These are phyloP conservation scores for Rhynchomys soricoides DNA, from an alignment of 2,113 vertebrate genomes.

Conservation along the genomic window DNA sequence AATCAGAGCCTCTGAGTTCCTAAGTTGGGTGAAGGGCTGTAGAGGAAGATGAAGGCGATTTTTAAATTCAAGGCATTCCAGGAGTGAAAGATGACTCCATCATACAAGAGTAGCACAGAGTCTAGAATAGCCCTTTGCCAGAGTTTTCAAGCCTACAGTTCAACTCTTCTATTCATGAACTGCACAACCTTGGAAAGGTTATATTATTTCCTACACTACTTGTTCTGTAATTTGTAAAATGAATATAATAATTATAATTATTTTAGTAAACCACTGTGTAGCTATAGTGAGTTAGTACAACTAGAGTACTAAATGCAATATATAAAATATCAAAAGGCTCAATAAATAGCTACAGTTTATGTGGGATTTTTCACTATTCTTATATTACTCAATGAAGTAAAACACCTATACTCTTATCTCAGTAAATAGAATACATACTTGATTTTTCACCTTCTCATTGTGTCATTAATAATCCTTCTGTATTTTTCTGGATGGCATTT, in stretches of 20 bases:
- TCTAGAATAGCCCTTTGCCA: not conserved
- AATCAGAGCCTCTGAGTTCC: not conserved
- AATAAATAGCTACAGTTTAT: not conserved
- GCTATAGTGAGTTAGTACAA: not conserved
- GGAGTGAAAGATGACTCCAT: not conserved
- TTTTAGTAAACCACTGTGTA: not conserved
- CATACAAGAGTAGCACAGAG: not conserved
- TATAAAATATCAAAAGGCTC: not conserved
- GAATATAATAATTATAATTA: not conserved
- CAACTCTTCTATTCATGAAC: not conserved
- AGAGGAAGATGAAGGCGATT: no score
- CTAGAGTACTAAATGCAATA: not conserved
- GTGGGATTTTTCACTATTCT: not conserved
- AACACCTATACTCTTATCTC: not conserved
- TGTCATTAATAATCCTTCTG: not conserved
- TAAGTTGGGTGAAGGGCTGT: fast-evolving
- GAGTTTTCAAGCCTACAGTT: not conserved
- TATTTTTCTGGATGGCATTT: not conserved
- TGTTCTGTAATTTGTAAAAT: not conserved
- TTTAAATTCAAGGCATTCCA: not conserved
- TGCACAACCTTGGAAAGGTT: not conserved
- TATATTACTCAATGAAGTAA: not conserved
- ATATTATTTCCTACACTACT: not conserved
- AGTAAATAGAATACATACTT: not conserved
- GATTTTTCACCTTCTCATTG: not conserved